phyloP scores from a whole-genome alignment of 1,140 invertebrate genomes.

The Ceratosolen solmsi region DNA sequence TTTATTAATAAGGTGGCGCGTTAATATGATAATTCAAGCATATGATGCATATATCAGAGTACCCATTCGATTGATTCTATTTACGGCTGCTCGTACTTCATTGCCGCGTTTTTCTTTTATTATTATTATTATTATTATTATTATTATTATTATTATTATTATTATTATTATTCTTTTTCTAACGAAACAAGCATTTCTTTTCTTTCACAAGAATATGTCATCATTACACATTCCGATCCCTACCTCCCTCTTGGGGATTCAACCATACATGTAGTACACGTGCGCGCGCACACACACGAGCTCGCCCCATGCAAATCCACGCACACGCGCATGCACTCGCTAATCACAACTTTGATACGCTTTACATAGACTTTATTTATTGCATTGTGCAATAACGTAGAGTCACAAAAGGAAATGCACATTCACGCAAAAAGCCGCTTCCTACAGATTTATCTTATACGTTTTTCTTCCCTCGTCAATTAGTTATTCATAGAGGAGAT shows the following conservation, averaged over 20 bases:
- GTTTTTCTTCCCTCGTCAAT: constrained; percentile 24
- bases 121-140: too few relatives aligned
- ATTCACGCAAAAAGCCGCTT: constrained; percentile 49
- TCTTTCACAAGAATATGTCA: too few relatives aligned
- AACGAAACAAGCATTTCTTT: constrained; percentile 22
- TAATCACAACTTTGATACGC: background rate
- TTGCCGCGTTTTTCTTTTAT: background rate
- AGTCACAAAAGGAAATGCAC: constrained; percentile 40
- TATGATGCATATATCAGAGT: background rate
- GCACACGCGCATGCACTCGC: background rate
- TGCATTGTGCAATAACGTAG: constrained; percentile 26
- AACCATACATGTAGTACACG: too few relatives aligned
- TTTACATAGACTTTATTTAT: background rate
- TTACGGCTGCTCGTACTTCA: background rate
- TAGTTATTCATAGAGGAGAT: constrained; percentile 27
- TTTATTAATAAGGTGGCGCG: background rate
- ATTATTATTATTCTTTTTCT: background rate
- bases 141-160: too few relatives aligned
- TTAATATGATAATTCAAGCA: constrained; percentile 7
- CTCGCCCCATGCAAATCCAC: background rate
- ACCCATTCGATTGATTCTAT: background rate
- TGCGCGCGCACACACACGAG: too few relatives aligned
- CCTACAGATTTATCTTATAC: constrained; percentile 41
- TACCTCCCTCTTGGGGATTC: too few relatives aligned
- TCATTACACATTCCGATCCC: constrained; percentile 31